These are phyloP conservation scores for Eilema caniola DNA, from an alignment of 2,888 invertebrate genomes.

Conservation along the genomic window DNA sequence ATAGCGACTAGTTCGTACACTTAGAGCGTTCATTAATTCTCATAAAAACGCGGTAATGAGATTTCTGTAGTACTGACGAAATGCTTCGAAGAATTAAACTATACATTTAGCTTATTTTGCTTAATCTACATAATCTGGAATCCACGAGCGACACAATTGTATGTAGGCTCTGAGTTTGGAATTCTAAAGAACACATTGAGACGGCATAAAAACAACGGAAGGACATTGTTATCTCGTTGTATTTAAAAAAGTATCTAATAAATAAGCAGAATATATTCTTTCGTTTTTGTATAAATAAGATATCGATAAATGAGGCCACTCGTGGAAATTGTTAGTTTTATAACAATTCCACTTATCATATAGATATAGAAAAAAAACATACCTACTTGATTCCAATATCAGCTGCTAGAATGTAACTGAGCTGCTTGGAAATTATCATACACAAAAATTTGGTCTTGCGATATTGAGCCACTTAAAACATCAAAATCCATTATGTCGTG, in stretches of 20 bases:
- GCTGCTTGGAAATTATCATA: not conserved
- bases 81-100: slow-evolving; percentile 22
- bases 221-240: not conserved
- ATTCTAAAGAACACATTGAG: slow-evolving; percentile 18
- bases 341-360: not conserved
- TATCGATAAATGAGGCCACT: not conserved
- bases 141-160: slow-evolving; percentile 11
- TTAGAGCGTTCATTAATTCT: not conserved
- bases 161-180: slow-evolving; percentile 14
- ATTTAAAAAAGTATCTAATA: not conserved
- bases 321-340: not conserved
- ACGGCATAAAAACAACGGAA: slow-evolving; percentile 3
- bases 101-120: slow-evolving; percentile 28
- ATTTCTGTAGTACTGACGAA: slow-evolving; percentile 20
- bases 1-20: slow-evolving; percentile 6
- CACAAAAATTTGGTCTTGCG: not conserved
- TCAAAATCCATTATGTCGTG: not conserved
- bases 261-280: not conserved
- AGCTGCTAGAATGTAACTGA: not conserved
- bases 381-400: not conserved
- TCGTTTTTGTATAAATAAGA: not conserved
- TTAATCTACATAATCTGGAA: slow-evolving; percentile 41
- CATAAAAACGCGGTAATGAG: not conserved
- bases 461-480: not conserved
- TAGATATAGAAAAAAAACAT: not conserved